Evolutionary conservation across 2,888 invertebrate genomes (phyloP), one percentile per base, ranked within the genome.

Genomic region (Fragum sueziense): DNA sequence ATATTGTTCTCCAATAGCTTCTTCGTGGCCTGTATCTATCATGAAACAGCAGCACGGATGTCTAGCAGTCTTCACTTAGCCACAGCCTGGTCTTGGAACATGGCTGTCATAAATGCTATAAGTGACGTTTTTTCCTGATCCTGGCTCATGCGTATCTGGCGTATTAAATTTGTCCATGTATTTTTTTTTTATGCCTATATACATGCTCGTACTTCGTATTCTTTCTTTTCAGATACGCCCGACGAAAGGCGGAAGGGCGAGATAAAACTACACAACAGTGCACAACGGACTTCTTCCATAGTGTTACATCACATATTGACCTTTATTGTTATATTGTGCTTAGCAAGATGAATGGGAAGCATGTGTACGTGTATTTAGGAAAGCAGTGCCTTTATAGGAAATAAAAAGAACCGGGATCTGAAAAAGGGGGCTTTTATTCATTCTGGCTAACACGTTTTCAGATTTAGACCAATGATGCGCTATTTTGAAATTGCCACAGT

Each of bases 341-440:
- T 65, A 65, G 41, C 65, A 27, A 65, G 65, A 37, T 65, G 65
- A 61, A 61, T 17, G 62, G 62, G 65, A 27, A 65, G 20, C 65
- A 65, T 20, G n/a, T 20, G 11, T 62, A 14, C 31, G 11, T 17
- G 25, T 7, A 65, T 41, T 25, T 3, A 65, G 41, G 65, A 65
- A 41, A 65, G 65, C 65, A 65, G 65, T 65, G 65, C 65, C 65
- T 65, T 65, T 22, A 31, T 31, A 41, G 41, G 65, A 27, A 65
- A 31, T 34, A 65, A 41, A 65, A 65, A 47, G 14, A 14, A 41
- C 25, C 22, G 1, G 41, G 34, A 41, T 65, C 25, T 65, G 27
- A 22, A 34, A 41, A 65, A 65, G 1, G n/a, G 41, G 41, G 41
- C 41, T 41, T 41, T 61, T 61, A 33, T 11, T 65, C 14, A 9